These are phyloP conservation scores for Scaptomyza cyrtandrae DNA, from an alignment of 2,888 invertebrate species.

Conservation along the genomic window DNA sequence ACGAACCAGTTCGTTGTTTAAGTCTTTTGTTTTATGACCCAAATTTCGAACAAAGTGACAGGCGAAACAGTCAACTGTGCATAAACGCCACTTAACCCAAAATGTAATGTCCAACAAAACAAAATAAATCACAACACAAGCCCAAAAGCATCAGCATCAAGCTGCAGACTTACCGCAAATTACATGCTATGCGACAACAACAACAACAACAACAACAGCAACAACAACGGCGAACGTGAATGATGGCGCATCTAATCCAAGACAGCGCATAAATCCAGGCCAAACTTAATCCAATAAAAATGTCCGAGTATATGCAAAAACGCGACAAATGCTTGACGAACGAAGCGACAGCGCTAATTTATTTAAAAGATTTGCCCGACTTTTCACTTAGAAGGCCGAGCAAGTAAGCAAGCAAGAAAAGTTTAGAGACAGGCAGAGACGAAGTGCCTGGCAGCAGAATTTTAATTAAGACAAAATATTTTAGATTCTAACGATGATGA, in stretches of 20 bases:
- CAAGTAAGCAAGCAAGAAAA: background rate
- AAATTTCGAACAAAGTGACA: conserved; percentile 48
- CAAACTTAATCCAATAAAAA: conserved; percentile 77
- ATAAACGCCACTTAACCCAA: conserved; percentile 68
- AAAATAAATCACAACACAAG: conserved; percentile 69
- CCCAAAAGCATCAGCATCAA: conserved; percentile 32
- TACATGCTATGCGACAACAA: conserved; percentile 62
- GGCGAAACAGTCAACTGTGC: conserved; percentile 59
- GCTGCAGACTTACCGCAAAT: conserved; percentile 63
- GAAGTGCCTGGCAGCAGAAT: conserved; percentile 47
- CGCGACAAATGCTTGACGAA: conserved; percentile 74
- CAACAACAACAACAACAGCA: conserved; percentile 12
- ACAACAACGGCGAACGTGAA: conserved; percentile 44
- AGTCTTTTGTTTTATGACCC: conserved; percentile 73
- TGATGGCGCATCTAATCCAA: conserved; percentile 67
- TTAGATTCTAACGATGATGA: conserved; percentile 62
- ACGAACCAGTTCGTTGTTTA: conserved; percentile 64
- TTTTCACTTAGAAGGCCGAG: conserved; percentile 39
- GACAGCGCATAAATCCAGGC: conserved; percentile 65
- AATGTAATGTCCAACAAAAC: conserved; percentile 62
- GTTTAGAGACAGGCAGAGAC: conserved; percentile 16
- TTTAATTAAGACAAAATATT: conserved; percentile 78
- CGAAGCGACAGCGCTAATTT: conserved; percentile 72
- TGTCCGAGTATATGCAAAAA: conserved; percentile 74
- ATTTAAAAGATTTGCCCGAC: conserved; percentile 69